These are phyloP conservation scores for Liasis olivaceus DNA, from an alignment of 2,797 vertebrate genomes.

Conservation along the genomic window DNA sequence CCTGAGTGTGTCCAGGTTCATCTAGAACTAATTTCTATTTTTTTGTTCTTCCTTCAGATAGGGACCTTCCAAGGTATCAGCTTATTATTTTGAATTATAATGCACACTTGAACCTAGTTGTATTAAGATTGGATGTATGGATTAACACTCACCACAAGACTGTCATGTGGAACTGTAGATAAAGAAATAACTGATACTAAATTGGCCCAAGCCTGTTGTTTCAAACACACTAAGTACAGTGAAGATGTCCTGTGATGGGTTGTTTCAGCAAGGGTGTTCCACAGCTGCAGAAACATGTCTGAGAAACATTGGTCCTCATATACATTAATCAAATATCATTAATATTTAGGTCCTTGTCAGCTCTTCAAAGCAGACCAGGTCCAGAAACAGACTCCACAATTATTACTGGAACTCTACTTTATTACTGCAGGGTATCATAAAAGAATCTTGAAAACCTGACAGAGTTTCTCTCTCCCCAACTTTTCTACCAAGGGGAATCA, in stretches of 20 bases:
- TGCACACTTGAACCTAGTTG: not conserved
- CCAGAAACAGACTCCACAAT: not conserved
- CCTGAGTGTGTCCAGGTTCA: not conserved
- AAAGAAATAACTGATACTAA: not conserved
- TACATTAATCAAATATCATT: not conserved
- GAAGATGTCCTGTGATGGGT: not conserved
- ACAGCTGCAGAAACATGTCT: not conserved
- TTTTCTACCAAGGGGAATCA: not conserved
- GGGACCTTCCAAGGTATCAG: not conserved
- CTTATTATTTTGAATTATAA: not conserved
- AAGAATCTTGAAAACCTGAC: not conserved
- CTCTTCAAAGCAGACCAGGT: not conserved
- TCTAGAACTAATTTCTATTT: not conserved
- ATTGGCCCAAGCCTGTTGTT: not conserved
- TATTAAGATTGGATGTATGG: not conserved
- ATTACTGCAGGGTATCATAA: not conserved
- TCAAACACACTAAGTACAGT: not conserved
- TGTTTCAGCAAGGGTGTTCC: not conserved
- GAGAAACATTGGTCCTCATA: not conserved
- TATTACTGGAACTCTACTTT: not conserved
- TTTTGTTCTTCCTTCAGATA: not conserved
- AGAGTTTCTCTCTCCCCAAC: not conserved
- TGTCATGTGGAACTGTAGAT: not conserved
- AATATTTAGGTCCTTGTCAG: not conserved
- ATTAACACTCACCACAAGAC: not conserved